Conservation (phyloP, 2,113 vertebrate genomes). For the Cynoglossus semilaevis region DNA sequence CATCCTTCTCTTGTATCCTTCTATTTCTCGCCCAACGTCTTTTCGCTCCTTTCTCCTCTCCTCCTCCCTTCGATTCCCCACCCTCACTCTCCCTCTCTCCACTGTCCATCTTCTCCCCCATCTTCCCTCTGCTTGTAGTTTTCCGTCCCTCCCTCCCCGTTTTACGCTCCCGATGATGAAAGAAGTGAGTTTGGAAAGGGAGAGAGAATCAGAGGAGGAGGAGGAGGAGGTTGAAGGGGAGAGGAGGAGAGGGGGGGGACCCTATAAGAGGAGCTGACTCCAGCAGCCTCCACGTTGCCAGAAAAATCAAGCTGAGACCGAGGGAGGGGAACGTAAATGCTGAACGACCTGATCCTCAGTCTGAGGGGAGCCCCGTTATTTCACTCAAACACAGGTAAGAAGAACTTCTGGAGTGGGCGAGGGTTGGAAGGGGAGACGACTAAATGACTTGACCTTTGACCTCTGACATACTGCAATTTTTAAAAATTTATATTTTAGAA, state of each 20-base stretch:
- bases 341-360: constrained; percentile 30
- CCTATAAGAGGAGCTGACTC: constrained; percentile 73
- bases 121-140: background rate
- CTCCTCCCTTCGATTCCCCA: background rate
- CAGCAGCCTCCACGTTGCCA: constrained; percentile 66
- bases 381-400: constrained; percentile 58
- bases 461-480: constrained; percentile 31
- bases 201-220: constrained; percentile 43
- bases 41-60: background rate
- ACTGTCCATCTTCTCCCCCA: constrained; percentile 1
- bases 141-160: constrained; percentile 5
- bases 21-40: background rate
- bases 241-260: constrained; percentile 72
- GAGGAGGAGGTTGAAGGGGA: too few relatives aligned
- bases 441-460: constrained; percentile 51
- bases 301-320: constrained; percentile 55
- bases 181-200: constrained; percentile 54
- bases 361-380: constrained; percentile 28
- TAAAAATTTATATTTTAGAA: too few relatives aligned
- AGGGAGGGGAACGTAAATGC: constrained; percentile 58
- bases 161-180: constrained; percentile 35
- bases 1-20: too few relatives aligned
- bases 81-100: background rate
- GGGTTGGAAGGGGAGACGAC: too few relatives aligned
- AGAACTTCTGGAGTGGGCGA: background rate